These are phyloP conservation scores for Drosophila hawaiiensis DNA, from an alignment of 2,888 invertebrate genomes.

Conservation along the genomic window DNA sequence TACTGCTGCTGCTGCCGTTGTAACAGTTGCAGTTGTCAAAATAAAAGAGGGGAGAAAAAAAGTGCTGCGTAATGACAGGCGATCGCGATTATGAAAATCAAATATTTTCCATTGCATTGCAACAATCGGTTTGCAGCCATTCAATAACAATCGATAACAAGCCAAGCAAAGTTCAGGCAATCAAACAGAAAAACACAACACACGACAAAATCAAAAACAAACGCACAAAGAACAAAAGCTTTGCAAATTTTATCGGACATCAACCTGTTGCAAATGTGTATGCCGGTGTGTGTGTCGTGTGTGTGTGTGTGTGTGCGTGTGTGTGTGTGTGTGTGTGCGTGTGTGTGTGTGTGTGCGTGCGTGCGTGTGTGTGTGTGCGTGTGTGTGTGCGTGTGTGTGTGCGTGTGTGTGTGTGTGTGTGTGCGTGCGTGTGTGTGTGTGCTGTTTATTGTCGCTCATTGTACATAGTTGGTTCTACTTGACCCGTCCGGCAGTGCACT, in stretches of 20 bases:
- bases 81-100: constrained; percentile 37
- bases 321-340: not conserved
- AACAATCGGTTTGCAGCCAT: constrained; percentile 27
- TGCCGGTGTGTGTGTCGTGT: not conserved
- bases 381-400: constrained; percentile 16
- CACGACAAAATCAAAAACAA: constrained; percentile 7
- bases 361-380: constrained; percentile 1
- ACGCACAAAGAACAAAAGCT: constrained; percentile 28
- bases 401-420: not conserved
- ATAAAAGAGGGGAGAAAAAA: constrained; percentile 28
- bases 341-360: constrained; percentile 1
- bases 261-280: constrained; percentile 62
- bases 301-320: constrained; percentile 1
- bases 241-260: constrained; percentile 74
- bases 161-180: constrained; percentile 57
- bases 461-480: constrained; percentile 63
- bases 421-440: not conserved
- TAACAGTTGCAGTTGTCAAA: constrained; percentile 27
- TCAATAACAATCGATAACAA: constrained; percentile 54
- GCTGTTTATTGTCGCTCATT: constrained; percentile 32
- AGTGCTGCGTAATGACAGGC: constrained; percentile 55
- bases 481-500: constrained; percentile 66
- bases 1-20: constrained; percentile 17
- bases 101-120: constrained; percentile 45
- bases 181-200: constrained; percentile 33